Evolutionary conservation across 2,797 vertebrate species (phyloP).

Genomic region (Macroramphosus scolopax): DNA sequence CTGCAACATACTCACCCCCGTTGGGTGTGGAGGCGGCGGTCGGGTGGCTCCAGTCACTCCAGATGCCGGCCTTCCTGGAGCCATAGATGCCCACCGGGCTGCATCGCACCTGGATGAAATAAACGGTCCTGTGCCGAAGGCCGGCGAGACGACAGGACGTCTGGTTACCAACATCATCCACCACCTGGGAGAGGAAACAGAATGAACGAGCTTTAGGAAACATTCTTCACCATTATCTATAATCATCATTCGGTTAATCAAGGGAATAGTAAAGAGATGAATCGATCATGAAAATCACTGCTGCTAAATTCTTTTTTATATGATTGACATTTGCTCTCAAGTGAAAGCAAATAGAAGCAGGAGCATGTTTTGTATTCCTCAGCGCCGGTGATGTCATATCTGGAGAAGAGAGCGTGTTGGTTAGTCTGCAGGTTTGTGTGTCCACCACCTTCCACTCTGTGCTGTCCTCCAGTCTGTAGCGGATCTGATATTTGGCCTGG

Average conservation of each 20-base stretch:
- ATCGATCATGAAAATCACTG: too few species aligned
- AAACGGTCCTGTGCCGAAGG: constrained; percentile 86
- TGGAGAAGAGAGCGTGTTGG: neutral
- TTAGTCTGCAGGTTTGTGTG: constrained; percentile 4
- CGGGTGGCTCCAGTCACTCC: constrained; percentile 95
- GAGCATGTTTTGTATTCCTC: too few species aligned
- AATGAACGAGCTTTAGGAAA: neutral
- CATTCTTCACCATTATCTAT: too few species aligned
- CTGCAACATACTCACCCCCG: constrained; percentile 79
- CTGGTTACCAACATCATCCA: constrained; percentile 92
- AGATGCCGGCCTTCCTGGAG: constrained; percentile 90
- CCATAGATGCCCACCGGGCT: constrained; percentile 94
- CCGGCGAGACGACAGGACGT: constrained; percentile 90
- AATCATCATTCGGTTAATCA: too few species aligned
- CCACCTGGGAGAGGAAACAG: constrained; percentile 74
- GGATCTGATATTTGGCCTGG: constrained; percentile 96
- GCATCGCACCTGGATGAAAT: constrained; percentile 93
- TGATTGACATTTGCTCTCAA: too few species aligned
- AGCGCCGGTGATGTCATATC: neutral
- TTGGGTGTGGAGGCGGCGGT: constrained; percentile 90
- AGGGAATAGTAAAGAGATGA: too few species aligned
- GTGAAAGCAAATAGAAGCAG: too few species aligned
- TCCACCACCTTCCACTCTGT: constrained; percentile 88
- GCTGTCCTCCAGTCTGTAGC: constrained; percentile 92
- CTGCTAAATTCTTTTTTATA: too few species aligned